These are phyloP conservation scores for Agrotis exclamationis DNA, from an alignment of 2,888 invertebrate species.

Conservation along the genomic window DNA sequence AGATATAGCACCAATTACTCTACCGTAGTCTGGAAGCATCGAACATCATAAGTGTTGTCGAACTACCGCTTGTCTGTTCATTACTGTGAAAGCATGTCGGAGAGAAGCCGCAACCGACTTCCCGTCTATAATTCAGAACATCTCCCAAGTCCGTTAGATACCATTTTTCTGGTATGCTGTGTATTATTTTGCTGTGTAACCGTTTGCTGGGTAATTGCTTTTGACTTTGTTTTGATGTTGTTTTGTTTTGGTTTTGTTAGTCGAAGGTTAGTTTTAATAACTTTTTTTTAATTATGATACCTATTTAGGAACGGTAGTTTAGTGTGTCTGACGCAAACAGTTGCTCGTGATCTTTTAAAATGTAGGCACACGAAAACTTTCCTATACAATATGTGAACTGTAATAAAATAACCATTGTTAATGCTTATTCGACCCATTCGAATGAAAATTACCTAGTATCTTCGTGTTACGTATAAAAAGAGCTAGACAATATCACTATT, in stretches of 20 bases:
- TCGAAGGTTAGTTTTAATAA: background rate
- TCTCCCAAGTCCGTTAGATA: conserved; percentile 57
- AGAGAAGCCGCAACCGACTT: conserved; percentile 61
- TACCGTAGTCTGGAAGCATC: conserved; percentile 63
- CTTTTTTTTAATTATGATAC: no score
- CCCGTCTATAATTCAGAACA: conserved; percentile 80
- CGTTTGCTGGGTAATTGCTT: conserved; percentile 19
- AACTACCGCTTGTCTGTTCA: conserved; percentile 75
- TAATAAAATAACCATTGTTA: background rate
- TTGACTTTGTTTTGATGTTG: conserved; percentile 10
- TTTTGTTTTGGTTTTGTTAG: background rate
- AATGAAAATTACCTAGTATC: background rate
- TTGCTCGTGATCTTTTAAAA: no score
- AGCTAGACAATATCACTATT: conserved; percentile 19
- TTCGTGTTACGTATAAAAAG: background rate
- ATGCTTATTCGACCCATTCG: background rate
- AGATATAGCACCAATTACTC: conserved; percentile 84
- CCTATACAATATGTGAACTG: background rate
- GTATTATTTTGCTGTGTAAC: conserved; percentile 59
- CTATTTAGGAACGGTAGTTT: no score
- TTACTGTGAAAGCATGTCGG: conserved; percentile 84
- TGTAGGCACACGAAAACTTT: background rate
- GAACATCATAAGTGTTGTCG: conserved; percentile 70
- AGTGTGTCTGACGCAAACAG: no score
- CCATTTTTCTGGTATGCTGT: conserved; percentile 69